These are phyloP conservation scores for Drosophila quinaria DNA, from an alignment of 2,888 invertebrate species.

Conservation along the genomic window DNA sequence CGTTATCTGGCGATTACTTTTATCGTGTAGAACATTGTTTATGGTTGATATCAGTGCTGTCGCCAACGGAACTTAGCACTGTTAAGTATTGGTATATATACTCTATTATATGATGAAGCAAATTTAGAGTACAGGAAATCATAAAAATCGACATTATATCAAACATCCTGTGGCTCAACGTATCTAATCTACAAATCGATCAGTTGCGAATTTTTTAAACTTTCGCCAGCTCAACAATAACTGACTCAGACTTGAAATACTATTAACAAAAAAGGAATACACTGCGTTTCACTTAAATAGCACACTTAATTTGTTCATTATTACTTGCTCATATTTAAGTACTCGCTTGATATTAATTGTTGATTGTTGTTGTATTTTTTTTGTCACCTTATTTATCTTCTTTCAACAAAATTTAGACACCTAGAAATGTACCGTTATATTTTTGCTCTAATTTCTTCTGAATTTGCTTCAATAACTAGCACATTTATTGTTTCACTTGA, in stretches of 20 bases:
- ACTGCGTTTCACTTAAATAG: too few species aligned
- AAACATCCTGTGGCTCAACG: conserved; percentile 39
- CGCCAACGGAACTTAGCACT: conserved; percentile 32
- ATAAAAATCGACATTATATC: conserved; percentile 19
- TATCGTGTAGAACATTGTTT: conserved; percentile 34
- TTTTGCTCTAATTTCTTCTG: too few species aligned
- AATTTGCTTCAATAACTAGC: too few species aligned
- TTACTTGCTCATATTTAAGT: too few species aligned
- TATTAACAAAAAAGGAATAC: too few species aligned
- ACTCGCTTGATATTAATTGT: too few species aligned
- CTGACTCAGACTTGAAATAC: conserved; percentile 13
- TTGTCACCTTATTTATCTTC: too few species aligned
- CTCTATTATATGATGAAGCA: neutral
- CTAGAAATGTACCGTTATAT: too few species aligned
- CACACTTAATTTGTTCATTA: too few species aligned
- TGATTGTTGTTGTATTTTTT: too few species aligned
- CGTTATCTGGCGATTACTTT: conserved; percentile 47
- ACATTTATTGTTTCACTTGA: too few species aligned
- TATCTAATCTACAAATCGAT: conserved; percentile 33
- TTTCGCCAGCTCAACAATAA: conserved; percentile 6
- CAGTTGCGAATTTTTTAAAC: neutral
- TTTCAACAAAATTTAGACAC: too few species aligned
- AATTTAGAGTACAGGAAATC: conserved; percentile 25
- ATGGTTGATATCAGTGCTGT: conserved; percentile 28
- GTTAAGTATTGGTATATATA: conserved; percentile 4